A percentile compares a stretch with the other conserved stretches of the same genome.
These are phyloP conservation scores for Platanista minor DNA, from an alignment of 2,113 vertebrate genomes.

Conservation along the genomic window DNA sequence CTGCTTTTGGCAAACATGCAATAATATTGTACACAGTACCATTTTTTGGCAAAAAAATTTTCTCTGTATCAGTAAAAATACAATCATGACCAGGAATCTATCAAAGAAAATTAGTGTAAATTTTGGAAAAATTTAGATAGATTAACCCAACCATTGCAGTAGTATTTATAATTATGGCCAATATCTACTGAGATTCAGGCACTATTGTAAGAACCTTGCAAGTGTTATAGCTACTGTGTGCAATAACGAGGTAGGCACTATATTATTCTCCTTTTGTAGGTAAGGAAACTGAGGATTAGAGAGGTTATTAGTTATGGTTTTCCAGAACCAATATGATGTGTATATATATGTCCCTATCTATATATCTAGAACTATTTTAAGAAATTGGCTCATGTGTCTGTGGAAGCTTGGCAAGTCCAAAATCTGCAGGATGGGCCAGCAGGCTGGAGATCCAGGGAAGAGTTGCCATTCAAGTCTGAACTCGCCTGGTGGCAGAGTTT, in stretches of 20 bases:
- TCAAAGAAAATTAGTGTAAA: not conserved
- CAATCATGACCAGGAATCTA: not conserved
- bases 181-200: not conserved
- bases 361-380: not conserved
- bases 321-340: not conserved
- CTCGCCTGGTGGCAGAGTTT: not conserved
- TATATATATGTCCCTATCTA: not conserved
- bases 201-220: not conserved
- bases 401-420: not conserved
- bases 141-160: too few relatives aligned
- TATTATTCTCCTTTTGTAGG: not conserved
- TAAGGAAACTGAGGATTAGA: not conserved
- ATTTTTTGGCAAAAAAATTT: not conserved
- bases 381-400: not conserved
- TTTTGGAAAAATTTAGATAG: not conserved
- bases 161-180: not conserved
- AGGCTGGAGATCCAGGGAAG: not conserved
- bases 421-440: not conserved
- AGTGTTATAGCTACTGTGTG: not conserved
- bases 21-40: not conserved
- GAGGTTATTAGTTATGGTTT: not conserved
- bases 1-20: not conserved
- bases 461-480: not conserved
- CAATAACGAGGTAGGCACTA: not conserved
- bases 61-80: not conserved